These are phyloP conservation scores for Podarcis siculus DNA, from an alignment of 2,797 vertebrate genomes.

Conservation along the genomic window DNA sequence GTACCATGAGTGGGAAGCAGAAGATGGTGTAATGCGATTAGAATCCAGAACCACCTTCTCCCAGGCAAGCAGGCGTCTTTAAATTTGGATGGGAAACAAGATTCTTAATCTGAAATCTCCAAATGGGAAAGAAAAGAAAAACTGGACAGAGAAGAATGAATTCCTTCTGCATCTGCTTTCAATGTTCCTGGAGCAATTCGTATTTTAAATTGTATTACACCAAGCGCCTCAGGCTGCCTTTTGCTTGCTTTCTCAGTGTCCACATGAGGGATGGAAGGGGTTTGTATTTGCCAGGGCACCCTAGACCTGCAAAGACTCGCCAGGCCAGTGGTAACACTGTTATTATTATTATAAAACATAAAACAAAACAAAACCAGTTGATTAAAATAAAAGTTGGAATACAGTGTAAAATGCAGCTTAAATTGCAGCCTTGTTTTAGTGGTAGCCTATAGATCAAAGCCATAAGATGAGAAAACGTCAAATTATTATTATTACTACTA, in stretches of 20 bases:
- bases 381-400: no score
- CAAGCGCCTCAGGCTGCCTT: neutral
- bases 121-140: no score
- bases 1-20: neutral
- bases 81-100: neutral
- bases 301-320: neutral
- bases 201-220: neutral
- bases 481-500: no score
- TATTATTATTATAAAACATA: no score
- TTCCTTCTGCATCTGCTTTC: neutral
- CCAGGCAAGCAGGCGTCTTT: neutral
- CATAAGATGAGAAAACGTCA: no score
- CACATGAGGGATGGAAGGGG: neutral
- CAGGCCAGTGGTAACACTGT: neutral
- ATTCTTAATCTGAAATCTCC: neutral
- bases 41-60: neutral
- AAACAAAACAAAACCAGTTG: no score
- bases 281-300: neutral
- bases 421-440: no score
- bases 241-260: neutral
- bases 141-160: no score
- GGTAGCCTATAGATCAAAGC: no score
- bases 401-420: no score
- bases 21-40: neutral
- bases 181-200: neutral